phyloP scores from a whole-genome alignment of 2,113 vertebrate species.

The Brachyhypopomus occidentalis region DNA sequence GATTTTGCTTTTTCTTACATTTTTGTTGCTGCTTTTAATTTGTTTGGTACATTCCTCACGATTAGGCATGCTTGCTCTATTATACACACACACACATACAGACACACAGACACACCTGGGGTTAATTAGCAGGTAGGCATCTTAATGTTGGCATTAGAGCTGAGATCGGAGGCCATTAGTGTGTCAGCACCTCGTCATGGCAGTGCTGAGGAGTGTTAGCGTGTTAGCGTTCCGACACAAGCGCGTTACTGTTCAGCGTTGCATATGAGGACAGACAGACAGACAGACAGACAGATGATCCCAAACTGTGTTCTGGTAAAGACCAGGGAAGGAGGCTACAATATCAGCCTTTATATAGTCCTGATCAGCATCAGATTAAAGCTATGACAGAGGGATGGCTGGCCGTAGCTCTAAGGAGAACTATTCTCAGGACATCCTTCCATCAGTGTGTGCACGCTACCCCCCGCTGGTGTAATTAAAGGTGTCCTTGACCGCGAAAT shows the following conservation, averaged over 20 bases:
- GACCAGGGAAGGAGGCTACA: no score
- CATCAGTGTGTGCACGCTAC: slow-evolving; percentile 32
- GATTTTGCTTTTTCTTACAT: no score
- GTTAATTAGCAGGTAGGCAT: slow-evolving; percentile 55
- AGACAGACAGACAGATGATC: no score
- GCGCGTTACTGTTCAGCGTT: neutral
- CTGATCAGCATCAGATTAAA: no score
- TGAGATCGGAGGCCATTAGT: slow-evolving; percentile 40
- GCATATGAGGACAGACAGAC: no score
- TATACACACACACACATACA: slow-evolving; percentile 10
- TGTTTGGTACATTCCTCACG: neutral
- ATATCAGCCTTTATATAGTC: no score
- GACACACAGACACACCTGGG: slow-evolving; percentile 23
- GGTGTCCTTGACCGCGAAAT: slow-evolving; percentile 74
- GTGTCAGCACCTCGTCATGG: slow-evolving; percentile 37
- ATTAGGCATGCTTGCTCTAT: neutral
- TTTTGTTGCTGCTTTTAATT: neutral
- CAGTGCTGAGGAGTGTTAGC: neutral
- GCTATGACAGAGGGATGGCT: no score
- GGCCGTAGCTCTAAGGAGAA: no score
- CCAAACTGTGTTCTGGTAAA: no score
- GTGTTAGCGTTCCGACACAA: neutral
- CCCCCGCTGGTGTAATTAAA: slow-evolving; percentile 76
- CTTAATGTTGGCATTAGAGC: slow-evolving; percentile 25
- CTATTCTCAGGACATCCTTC: neutral